Evolutionary conservation across 2,888 invertebrate species (phyloP), one percentile per base, ranked within the genome.

Genomic region (Ceratothoa steindachneri): DNA sequence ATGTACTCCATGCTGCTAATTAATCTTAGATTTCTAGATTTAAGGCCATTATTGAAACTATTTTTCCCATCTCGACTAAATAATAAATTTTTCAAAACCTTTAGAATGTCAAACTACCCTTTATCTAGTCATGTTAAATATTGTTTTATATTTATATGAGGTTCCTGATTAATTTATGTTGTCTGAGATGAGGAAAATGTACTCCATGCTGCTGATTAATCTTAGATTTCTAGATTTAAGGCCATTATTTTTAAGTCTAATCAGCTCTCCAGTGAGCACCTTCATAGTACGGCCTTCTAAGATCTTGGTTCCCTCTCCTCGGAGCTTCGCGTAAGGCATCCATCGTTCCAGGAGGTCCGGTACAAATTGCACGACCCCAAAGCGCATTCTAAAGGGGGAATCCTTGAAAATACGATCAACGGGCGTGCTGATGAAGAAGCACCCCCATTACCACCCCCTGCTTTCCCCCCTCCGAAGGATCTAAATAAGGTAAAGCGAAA

Each of bases 291-390:
- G 41, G 41, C 15, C 27, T 60, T 60, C 60, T 60, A 60, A 60
- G 60, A 60, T 60, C 24, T 24, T 60, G 60, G 27, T 60, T 60
- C 28, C 19, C 64, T 51, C 29, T 66, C 66, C n/a, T 31, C 28
- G 27, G 68, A n/a, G 71, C 65, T 55, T 68, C 68, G 70, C 66
- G 74, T 78, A 60, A 75, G 74, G 52, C 71, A 65, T 22, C 71
- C 69, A 51, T 69, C 85, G 84, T 86, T 90, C 87, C 90, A 94
- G 93, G 93, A 94, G 90, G 94, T 95, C 86, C 91, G 94, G 85
- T 95, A 93, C 88, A 95, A 95, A 88, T 93, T 93, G 81, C 93
- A 93, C 87, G 94, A 95, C 87, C 93, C 93, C 69, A 94, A 94
- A 87, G 93, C 91, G 85, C 93, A 94, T 87, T 93, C 93, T 83